Base-by-base conservation (phyloP, 2,113 vertebrate species). In the Dendropsophus ebraccatus region DNA sequence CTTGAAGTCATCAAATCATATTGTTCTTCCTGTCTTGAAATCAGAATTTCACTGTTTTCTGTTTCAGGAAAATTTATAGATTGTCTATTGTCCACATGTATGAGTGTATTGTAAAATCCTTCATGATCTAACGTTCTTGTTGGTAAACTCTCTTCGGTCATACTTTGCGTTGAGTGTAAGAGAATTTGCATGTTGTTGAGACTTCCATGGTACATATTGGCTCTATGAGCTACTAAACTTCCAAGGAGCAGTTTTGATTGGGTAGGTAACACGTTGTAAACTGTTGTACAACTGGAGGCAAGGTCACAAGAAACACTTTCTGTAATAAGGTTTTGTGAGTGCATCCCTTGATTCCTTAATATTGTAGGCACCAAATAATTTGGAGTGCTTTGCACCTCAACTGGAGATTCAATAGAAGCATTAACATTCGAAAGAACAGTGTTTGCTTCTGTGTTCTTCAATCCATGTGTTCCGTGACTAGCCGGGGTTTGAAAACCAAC, bases 1-100 rank as follows among this genome's bases (percentile, higher is more conserved):
- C 13, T 82, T 84, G 7, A 1, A 83, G n/a, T 87, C 87, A 90
- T 87, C 72, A 89, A 89, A 69, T 89, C 82, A 3, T 47, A 87
- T 5, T 81, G 37, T 6, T 56, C 50, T 23, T 50, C 19, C 17
- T 4, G 13, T 1, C 35, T 50, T 49, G 78, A 74, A 73, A 35
- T 11, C 23, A 62, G 28, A 16, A 74, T 14, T 74, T 60, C 67
- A 37, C 10, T 49, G 19, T 25, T 74, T 74, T 1, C 0, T 87
- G 19, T 88, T 32, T 88, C 83, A 9, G 60, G 87, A 87, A 83
- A 86, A 77, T 75, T 87, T 84, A 87, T 25, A 79, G 87, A 23
- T 85, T 65, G n/a, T 13, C 23, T 37, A 17, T 41, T 54, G 50
- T 32, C 13, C 1, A 35, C 11, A 14, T 45, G 45, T 73, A 81